phyloP scores from a whole-genome alignment of 2,888 invertebrate species.

The Nomada hirtipes region DNA sequence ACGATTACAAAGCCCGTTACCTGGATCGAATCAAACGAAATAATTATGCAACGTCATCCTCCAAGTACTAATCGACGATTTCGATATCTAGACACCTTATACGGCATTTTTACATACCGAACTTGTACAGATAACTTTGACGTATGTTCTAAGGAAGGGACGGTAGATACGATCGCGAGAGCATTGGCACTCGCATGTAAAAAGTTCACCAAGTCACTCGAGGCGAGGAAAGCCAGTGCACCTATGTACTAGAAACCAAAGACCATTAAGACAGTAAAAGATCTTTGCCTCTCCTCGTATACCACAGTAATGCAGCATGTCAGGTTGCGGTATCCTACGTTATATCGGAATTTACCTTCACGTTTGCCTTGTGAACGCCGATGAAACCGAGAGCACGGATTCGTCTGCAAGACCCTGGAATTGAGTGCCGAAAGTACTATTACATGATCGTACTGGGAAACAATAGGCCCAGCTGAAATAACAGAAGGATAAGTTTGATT shows the following conservation, averaged over 20 bases:
- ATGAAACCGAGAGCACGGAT: slow-evolving; percentile 35
- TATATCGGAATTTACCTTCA: slow-evolving; percentile 65
- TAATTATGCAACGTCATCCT: too few species aligned
- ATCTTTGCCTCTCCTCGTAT: slow-evolving; percentile 40
- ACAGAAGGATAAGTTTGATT: too few species aligned
- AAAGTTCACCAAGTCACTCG: slow-evolving; percentile 60
- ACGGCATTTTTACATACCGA: neutral
- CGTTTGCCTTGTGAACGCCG: slow-evolving; percentile 28
- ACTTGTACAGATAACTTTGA: neutral
- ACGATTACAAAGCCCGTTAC: too few species aligned
- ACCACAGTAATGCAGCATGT: slow-evolving; percentile 54
- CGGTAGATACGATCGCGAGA: slow-evolving; percentile 41
- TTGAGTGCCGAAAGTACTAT: neutral
- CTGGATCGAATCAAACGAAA: too few species aligned
- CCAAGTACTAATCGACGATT: too few species aligned
- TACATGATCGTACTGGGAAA: neutral
- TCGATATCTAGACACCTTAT: neutral
- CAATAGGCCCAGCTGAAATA: neutral
- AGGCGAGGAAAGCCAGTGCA: slow-evolving; percentile 69
- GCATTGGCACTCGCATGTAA: slow-evolving; percentile 27
- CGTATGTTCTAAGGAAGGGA: slow-evolving; percentile 1
- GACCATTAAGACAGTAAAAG: slow-evolving; percentile 54
- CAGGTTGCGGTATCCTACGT: slow-evolving; percentile 64
- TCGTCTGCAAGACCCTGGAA: neutral
- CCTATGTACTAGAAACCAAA: slow-evolving; percentile 44